Evolutionary conservation across 1,140 invertebrate species (phyloP).

Genomic region (Monomorium pharaonis): DNA sequence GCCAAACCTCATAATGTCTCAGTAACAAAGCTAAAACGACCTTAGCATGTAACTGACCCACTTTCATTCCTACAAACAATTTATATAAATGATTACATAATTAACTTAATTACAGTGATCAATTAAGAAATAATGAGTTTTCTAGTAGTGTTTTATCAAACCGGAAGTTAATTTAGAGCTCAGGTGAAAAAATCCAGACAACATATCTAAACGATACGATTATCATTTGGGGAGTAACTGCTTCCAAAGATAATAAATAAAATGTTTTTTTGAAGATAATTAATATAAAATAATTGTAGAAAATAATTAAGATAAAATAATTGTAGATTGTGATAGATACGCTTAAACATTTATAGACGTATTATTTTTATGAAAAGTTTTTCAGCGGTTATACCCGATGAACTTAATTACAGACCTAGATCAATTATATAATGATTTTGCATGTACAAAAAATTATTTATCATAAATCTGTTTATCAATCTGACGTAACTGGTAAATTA

Average conservation of each 20-base stretch:
- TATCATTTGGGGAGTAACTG: too few relatives aligned
- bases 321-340: too few relatives aligned
- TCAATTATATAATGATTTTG: background rate
- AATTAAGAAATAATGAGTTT: background rate
- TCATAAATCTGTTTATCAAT: background rate
- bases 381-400: too few relatives aligned
- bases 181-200: background rate
- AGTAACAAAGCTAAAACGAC: constrained; percentile 86
- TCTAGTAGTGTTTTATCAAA: background rate
- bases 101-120: background rate
- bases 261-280: too few relatives aligned
- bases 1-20: constrained; percentile 82
- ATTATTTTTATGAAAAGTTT: too few relatives aligned
- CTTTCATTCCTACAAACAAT: constrained; percentile 86
- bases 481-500: background rate
- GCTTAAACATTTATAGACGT: too few relatives aligned
- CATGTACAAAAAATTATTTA: background rate
- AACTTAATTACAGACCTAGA: background rate
- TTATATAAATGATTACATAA: background rate
- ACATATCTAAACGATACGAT: too few relatives aligned
- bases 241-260: too few relatives aligned
- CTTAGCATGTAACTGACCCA: constrained; percentile 89
- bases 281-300: too few relatives aligned
- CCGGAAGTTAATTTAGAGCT: background rate
- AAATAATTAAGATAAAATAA: background rate